Conservation (phyloP, 2,113 vertebrate genomes). For the Hemiscyllium ocellatum region DNA sequence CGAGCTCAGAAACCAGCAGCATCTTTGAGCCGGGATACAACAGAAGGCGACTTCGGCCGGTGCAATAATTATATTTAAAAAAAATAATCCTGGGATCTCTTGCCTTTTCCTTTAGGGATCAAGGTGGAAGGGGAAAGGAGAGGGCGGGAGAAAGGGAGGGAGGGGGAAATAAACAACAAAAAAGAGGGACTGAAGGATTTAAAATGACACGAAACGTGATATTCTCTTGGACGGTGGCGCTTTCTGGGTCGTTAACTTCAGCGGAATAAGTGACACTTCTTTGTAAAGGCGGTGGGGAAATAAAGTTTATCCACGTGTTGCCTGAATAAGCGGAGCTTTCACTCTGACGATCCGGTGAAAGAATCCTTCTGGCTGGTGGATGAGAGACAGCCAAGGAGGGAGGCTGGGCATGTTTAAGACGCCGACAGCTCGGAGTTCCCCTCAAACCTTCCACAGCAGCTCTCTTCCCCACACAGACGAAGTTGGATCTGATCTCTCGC, state of each 20-base stretch:
- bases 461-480: neutral
- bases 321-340: neutral
- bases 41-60: neutral
- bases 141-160: neutral
- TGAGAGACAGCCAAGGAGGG: neutral
- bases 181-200: neutral
- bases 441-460: neutral
- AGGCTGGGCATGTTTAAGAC: neutral
- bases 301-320: constrained; percentile 8
- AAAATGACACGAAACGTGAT: neutral
- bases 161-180: neutral
- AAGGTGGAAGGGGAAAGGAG: neutral
- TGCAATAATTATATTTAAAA: neutral
- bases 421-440: neutral
- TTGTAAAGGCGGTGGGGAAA: neutral
- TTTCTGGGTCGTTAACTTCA: neutral
- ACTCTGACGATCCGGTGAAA: neutral
- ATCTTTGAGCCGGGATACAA: constrained; percentile 43
- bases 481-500: neutral
- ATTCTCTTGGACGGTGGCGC: neutral
- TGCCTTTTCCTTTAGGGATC: neutral
- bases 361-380: neutral
- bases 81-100: constrained; percentile 1
- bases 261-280: neutral
- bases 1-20: constrained; percentile 67